Evolutionary conservation across 2,113 vertebrate species (phyloP), one percentile per base, ranked within the genome.

Genomic region (Barbus barbus): DNA sequence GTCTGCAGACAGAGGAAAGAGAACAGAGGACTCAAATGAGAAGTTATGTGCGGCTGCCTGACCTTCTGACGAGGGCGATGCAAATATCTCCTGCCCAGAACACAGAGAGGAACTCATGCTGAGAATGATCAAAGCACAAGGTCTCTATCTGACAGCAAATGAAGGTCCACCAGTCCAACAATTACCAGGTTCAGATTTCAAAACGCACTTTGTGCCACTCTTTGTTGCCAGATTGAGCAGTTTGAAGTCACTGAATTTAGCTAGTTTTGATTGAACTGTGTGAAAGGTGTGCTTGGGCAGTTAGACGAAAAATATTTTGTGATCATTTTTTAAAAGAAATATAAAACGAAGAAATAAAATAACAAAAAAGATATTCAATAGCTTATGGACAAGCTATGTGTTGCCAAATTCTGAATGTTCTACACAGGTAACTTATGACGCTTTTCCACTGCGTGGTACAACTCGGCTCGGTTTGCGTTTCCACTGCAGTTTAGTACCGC

Each of bases 141-240:
- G 36, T 79, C 38, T 78, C 56, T 63, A 18, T 41, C 56, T 79
- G 77, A 79, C n/a, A 79, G 56, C 77, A 63, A 79, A 79, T 78
- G 36, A 78, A n/a, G 56, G 36, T 44, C 36, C 77, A 63, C n/a
- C 58, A 44, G 56, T 44, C 36, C 77, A 41, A 61, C 53, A 41
- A 38, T 78, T 36, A 41, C 76, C 53, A 41, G 76, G 56, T 78
- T 60, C 76, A 41, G 22, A 16, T 78, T 78, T 78, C 76, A 41
- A 16, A 26, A 60, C 6, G 24, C 76, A 60, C 53, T 24, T 72
- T 41, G 18, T 71, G 67, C 20, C 20, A 38, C 67, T 71, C 67
- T 36, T 9, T 36, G 63, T 36, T 67, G 31, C 63, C 63, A 67
- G 63, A 67, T 11, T 67, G 16, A 67, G 28, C 63, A 20, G 31